Percentiles rank a stretch among this genome's conserved stretches.
Conservation (phyloP, 2,888 invertebrate species). For the Scaeva pyrastri region DNA sequence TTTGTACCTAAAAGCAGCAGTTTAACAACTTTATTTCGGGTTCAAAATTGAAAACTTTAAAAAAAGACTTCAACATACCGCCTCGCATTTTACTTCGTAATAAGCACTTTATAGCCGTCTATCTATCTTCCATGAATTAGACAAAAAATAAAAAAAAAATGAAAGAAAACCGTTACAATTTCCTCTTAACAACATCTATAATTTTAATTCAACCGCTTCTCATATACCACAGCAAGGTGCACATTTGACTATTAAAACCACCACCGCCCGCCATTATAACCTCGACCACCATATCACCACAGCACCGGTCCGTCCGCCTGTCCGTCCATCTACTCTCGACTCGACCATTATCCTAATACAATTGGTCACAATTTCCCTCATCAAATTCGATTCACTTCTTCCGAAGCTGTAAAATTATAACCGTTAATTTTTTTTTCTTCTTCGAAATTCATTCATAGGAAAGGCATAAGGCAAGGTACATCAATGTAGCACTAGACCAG, state of each 20-base stretch:
- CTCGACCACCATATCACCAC: neutral
- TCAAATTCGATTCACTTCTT: constrained; percentile 72
- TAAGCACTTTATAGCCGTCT: constrained; percentile 45
- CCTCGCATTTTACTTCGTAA: constrained; percentile 49
- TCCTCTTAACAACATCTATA: constrained; percentile 60
- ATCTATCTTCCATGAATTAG: constrained; percentile 19
- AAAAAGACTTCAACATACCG: constrained; percentile 5
- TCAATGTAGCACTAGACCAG: constrained; percentile 27
- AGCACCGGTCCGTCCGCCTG: too few species aligned
- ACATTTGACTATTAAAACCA: constrained; percentile 34
- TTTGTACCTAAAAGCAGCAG: neutral
- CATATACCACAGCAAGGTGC: constrained; percentile 65
- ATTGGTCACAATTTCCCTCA: constrained; percentile 73
- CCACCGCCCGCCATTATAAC: neutral
- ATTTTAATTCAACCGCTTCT: constrained; percentile 69
- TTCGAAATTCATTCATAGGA: constrained; percentile 16
- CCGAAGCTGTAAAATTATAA: constrained; percentile 61
- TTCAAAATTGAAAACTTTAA: neutral
- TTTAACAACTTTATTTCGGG: constrained; percentile 48
- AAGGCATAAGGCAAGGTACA: too few species aligned
- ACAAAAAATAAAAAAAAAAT: neutral
- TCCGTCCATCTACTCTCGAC: constrained; percentile 1
- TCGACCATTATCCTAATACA: constrained; percentile 29
- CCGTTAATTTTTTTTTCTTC: neutral
- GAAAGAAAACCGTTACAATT: constrained; percentile 66